Evolutionary conservation across 2,888 invertebrate genomes (phyloP).

Genomic region (Euplagia quadripunctaria): DNA sequence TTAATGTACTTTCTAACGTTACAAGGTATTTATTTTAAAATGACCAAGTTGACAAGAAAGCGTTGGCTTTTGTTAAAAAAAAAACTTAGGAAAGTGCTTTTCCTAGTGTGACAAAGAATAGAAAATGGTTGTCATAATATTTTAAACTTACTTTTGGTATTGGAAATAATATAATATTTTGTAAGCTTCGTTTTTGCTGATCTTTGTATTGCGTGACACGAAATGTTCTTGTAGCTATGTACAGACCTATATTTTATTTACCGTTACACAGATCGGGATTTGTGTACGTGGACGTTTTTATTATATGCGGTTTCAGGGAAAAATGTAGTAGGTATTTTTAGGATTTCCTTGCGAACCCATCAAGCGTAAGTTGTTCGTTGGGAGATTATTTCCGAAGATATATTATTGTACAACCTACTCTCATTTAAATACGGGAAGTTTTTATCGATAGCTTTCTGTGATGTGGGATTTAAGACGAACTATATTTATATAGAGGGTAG

Average conservation of each 20-base stretch:
- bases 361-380: not conserved
- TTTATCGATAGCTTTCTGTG: not conserved
- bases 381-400: not conserved
- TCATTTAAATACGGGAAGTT: not conserved
- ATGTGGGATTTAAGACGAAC: not conserved
- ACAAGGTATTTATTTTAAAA: not conserved
- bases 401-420: not conserved
- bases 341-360: conserved; percentile 10
- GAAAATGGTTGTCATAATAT: not conserved
- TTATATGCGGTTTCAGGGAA: conserved; percentile 2
- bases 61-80: not conserved
- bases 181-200: not conserved
- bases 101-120: not conserved
- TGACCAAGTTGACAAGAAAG: not conserved
- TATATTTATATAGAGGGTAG: not conserved
- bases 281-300: conserved; percentile 10
- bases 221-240: not conserved
- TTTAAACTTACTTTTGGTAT: not conserved
- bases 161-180: conserved; percentile 2
- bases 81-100: not conserved
- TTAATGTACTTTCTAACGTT: not conserved
- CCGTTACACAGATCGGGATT: conserved; percentile 6
- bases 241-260: conserved; percentile 9
- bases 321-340: conserved; percentile 7
- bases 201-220: conserved; percentile 13